These are phyloP conservation scores for Percopsis transmontana DNA, from an alignment of 2,113 vertebrate species.

Conservation along the genomic window DNA sequence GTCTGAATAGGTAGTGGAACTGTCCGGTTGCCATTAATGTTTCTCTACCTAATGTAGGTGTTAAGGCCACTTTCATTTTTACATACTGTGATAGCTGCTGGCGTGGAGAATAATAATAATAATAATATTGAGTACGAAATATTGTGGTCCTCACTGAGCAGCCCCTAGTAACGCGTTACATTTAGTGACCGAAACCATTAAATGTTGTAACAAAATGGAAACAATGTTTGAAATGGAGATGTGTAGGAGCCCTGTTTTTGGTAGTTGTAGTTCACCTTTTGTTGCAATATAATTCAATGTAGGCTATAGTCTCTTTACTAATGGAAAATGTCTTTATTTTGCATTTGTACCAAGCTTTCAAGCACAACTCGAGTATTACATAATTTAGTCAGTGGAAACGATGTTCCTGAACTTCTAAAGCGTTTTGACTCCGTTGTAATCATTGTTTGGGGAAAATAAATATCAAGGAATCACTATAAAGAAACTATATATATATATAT, in stretches of 20 bases:
- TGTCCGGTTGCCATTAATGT: neutral
- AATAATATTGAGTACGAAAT: too few species aligned
- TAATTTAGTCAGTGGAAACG: slow-evolving; percentile 22
- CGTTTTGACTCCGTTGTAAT: slow-evolving; percentile 36
- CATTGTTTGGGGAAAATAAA: slow-evolving; percentile 7
- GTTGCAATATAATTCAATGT: neutral
- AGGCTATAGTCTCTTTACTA: neutral
- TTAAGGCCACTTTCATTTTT: neutral
- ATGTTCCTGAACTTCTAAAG: slow-evolving; percentile 15
- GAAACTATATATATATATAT: too few species aligned
- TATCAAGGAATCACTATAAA: slow-evolving; percentile 8
- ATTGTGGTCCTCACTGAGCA: too few species aligned
- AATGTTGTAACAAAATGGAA: too few species aligned
- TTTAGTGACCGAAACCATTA: too few species aligned
- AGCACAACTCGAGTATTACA: slow-evolving; percentile 38
- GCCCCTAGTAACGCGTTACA: too few species aligned
- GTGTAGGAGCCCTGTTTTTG: neutral
- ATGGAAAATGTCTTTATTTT: neutral
- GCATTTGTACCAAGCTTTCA: slow-evolving; percentile 14
- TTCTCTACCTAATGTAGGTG: neutral
- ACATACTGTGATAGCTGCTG: slow-evolving; percentile 2
- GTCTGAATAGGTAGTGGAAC: too few species aligned
- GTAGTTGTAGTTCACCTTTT: neutral
- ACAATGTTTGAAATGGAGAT: neutral
- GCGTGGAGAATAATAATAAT: too few species aligned